Evolutionary conservation across 2,797 vertebrate species (phyloP).

Genomic region (Morus bassanus): DNA sequence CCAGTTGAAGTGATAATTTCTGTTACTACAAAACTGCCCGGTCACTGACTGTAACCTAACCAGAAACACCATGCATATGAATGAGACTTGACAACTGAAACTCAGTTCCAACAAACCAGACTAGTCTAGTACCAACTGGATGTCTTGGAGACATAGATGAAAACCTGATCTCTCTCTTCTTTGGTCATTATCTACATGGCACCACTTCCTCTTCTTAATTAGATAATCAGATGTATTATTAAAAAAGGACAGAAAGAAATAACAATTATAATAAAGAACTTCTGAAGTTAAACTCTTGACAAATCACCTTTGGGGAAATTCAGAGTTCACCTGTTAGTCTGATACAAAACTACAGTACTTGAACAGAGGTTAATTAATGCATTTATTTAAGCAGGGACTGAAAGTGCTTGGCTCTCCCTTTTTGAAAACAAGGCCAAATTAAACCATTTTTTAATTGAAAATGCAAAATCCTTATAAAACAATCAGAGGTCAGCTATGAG

Average conservation of each 20-base stretch:
- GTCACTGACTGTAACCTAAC: neutral
- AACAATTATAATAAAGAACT: neutral
- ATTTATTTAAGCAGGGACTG: neutral
- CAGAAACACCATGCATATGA: neutral
- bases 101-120: neutral
- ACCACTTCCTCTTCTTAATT: neutral
- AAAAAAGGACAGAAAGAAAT: neutral
- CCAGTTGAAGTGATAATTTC: neutral
- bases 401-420: accelerated
- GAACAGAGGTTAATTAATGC: neutral
- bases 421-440: neutral
- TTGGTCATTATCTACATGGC: neutral
- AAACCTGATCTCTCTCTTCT: neutral
- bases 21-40: neutral
- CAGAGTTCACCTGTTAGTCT: neutral
- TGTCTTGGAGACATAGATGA: neutral
- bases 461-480: neutral
- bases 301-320: neutral
- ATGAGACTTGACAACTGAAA: neutral
- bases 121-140: neutral
- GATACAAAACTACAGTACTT: neutral
- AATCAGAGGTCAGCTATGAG: neutral
- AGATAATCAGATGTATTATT: neutral
- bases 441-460: neutral
- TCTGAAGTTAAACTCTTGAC: neutral